Base-by-base conservation (phyloP, 2,113 vertebrate species). In the Percopsis transmontana region DNA sequence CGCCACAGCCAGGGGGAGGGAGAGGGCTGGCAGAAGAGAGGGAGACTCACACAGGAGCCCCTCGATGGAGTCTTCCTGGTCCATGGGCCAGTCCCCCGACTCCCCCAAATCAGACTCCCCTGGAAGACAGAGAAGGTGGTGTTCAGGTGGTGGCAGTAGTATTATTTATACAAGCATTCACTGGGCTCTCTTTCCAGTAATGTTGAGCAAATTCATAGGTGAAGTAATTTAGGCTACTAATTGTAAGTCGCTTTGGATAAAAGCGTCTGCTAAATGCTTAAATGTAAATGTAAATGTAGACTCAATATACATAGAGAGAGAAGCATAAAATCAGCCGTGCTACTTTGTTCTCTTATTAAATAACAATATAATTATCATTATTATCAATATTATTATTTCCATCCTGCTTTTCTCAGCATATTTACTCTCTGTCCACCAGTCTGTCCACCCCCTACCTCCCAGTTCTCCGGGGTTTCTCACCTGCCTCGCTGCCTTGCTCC, bases 401-500 rank as follows among this genome's bases (percentile, higher is more conserved):
- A 33, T 33, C 0, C 5, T 33, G 27, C 5, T 33, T 33, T 33
- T 33, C 27, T 7, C 27, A 33, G 27, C 27, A 33, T 4, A 7
- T 33, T 33, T 2, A 7, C 27, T 7, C 27, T 33, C 27, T 7
- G 1, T 33, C 27, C 8, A 33, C n/a, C 19, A 56, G 6, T 7
- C 69, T 7, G 18, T 3, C 23, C 10, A n/a, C 55, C 2, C 19
- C 44, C 2, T 18, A n/a, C 40, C 6, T 16, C 23, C 7, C 19
- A 8, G 13, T 45, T 42, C 12, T 23, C 38, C 14, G 5, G 8
- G 27, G 27, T 33, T 4, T 20, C 57, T 83, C 91, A 98, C 97
- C 96, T 44, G 95, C 94, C 27, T 94, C 94, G 1, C 95, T 95
- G 88, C 88, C 92, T 48, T 93, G 94, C 5, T 95, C 92, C 0